A percentile compares a stretch with the other conserved stretches of the same genome.
phyloP scores from a whole-genome alignment of 2,888 invertebrate species.

The Lysandra coridon region DNA sequence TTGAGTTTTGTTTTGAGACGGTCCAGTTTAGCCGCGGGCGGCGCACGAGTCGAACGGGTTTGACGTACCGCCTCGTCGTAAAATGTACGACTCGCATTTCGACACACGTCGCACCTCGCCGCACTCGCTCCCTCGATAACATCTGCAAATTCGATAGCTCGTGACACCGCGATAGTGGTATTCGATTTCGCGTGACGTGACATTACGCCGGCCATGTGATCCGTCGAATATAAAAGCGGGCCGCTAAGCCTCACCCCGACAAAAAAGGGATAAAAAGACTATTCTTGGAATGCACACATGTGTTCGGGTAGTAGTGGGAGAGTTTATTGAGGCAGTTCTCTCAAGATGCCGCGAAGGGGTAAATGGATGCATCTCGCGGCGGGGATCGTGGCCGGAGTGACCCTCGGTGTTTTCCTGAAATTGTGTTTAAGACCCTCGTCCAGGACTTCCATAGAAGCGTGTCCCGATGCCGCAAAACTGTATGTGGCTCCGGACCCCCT shows the following conservation, averaged over 20 bases:
- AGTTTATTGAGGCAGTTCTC: conserved; percentile 59
- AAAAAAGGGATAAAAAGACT: conserved; percentile 74
- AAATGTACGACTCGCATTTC: conserved; percentile 66
- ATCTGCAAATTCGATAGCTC: conserved; percentile 73
- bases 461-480: conserved; percentile 57
- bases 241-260: conserved; percentile 70
- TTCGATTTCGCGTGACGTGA: conserved; percentile 61
- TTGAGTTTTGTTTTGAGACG: conserved; percentile 67
- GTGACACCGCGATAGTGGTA: conserved; percentile 64
- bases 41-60: conserved; percentile 62
- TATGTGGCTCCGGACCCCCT: conserved; percentile 63
- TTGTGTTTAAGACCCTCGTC: conserved; percentile 66
- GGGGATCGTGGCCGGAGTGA: conserved; percentile 80
- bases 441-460: conserved; percentile 60
- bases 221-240: conserved; percentile 67
- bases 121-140: conserved; percentile 61
- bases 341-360: conserved; percentile 73
- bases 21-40: conserved; percentile 62
- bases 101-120: conserved; percentile 63
- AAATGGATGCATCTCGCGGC: conserved; percentile 77
- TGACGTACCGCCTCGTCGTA: conserved; percentile 44
- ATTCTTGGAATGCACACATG: conserved; percentile 78
- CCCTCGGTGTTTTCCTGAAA: conserved; percentile 78
- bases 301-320: conserved; percentile 67
- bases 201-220: conserved; percentile 67